These are phyloP conservation scores for Oncorhynchus gorbuscha DNA, from an alignment of 2,113 vertebrate genomes.

Conservation along the genomic window DNA sequence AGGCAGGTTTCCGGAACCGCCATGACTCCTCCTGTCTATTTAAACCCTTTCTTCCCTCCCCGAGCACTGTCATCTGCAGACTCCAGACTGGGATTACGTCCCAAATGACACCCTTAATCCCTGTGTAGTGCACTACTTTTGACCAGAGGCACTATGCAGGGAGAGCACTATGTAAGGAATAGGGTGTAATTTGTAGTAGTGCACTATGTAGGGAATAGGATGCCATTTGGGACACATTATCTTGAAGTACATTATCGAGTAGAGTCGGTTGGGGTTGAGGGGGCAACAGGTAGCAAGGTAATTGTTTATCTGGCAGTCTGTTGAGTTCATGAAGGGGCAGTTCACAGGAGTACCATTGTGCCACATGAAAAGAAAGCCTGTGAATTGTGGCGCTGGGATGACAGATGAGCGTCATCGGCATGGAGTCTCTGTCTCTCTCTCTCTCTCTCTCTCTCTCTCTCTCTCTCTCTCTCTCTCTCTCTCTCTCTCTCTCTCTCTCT, in stretches of 20 bases:
- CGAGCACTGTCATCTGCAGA: not conserved
- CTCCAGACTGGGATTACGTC: too few species aligned
- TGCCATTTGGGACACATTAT: too few species aligned
- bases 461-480: not conserved
- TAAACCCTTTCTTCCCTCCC: not conserved
- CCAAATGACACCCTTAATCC: too few species aligned
- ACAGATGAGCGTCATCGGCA: conserved; percentile 14
- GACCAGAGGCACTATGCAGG: too few species aligned
- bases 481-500: not conserved
- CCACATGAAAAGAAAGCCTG: conserved; percentile 9
- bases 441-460: not conserved
- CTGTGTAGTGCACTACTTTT: too few species aligned
- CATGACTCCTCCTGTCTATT: conserved; percentile 3
- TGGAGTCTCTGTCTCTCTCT: not conserved
- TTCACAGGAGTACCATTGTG: conserved; percentile 38
- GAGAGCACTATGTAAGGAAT: too few species aligned
- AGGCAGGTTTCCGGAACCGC: not conserved
- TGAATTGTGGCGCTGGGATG: conserved; percentile 13
- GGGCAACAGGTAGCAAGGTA: not conserved
- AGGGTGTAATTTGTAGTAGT: too few species aligned
- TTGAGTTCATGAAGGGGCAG: conserved; percentile 21
- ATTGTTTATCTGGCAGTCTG: conserved; percentile 3
- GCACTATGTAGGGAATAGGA: too few species aligned
- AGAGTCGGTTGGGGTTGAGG: conserved; percentile 5
- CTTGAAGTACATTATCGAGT: too few species aligned